Evolutionary conservation across 1,140 invertebrate species (phyloP).

Genomic region (Tetragnatha versicolor): DNA sequence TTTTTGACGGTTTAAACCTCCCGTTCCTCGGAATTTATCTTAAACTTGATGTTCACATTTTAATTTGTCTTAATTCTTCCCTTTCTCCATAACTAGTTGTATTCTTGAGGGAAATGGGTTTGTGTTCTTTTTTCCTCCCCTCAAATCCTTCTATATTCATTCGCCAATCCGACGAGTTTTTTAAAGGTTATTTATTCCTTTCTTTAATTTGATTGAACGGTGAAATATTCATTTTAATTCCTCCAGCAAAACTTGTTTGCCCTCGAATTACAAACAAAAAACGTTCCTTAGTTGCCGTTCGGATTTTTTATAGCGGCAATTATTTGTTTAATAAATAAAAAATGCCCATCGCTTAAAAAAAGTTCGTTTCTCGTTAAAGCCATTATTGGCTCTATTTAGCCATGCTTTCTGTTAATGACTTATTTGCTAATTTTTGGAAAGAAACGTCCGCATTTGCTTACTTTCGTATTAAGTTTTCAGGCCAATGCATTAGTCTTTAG

Average conservation of each 20-base stretch:
- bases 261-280: constrained; percentile 18
- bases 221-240: constrained; percentile 46
- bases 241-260: constrained; percentile 32
- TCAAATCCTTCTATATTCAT: background rate
- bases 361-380: constrained; percentile 38
- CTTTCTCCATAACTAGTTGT: background rate
- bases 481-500: constrained; percentile 22
- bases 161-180: constrained; percentile 26
- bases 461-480: constrained; percentile 38
- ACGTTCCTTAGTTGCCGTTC: background rate
- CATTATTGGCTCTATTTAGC: constrained; percentile 50
- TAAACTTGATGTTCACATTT: background rate
- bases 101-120: background rate
- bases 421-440: constrained; percentile 43
- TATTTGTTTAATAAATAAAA: constrained; percentile 42
- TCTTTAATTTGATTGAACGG: constrained; percentile 44
- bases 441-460: constrained; percentile 27
- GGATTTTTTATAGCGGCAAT: constrained; percentile 27
- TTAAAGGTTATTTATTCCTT: constrained; percentile 15
- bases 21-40: background rate
- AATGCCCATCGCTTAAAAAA: constrained; percentile 23
- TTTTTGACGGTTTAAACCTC: background rate
- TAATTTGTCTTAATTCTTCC: background rate
- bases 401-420: constrained; percentile 48
- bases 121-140: background rate